Percentiles rank a stretch among this genome's conserved stretches.
phyloP scores from a whole-genome alignment of 2,113 vertebrate species.

The Girardinichthys multiradiatus region DNA sequence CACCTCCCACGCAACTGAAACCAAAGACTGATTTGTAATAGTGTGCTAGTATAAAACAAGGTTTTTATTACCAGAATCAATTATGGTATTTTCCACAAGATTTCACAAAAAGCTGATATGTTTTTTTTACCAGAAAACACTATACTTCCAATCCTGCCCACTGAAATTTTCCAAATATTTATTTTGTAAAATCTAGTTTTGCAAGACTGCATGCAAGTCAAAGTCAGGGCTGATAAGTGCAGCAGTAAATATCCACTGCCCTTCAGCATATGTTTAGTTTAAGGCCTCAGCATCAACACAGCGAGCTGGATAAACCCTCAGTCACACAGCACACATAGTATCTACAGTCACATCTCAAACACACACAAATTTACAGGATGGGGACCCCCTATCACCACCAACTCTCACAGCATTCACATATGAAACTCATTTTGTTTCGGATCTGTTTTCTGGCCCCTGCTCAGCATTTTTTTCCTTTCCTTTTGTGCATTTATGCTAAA shows the following conservation, averaged over 20 bases:
- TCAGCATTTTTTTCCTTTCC: slow-evolving; percentile 50
- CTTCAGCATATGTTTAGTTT: slow-evolving; percentile 90
- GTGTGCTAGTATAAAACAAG: too few relatives aligned
- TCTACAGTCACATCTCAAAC: slow-evolving; percentile 1
- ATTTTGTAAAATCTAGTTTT: slow-evolving; percentile 18
- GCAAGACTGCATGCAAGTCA: slow-evolving; percentile 22
- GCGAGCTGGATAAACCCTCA: slow-evolving; percentile 73
- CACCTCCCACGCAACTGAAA: too few relatives aligned
- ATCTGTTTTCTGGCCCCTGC: slow-evolving; percentile 71
- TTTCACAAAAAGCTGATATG: too few relatives aligned
- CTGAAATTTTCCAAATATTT: too few relatives aligned
- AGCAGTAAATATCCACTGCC: slow-evolving; percentile 78
- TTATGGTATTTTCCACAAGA: too few relatives aligned
- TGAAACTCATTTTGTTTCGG: slow-evolving; percentile 78
- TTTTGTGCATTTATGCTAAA: slow-evolving; percentile 12
- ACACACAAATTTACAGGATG: slow-evolving; percentile 10
- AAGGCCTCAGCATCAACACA: slow-evolving; percentile 73
- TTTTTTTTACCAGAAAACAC: too few relatives aligned
- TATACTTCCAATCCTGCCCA: too few relatives aligned
- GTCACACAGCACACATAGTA: slow-evolving; percentile 21
- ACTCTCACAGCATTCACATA: slow-evolving; percentile 71
- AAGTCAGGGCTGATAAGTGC: slow-evolving; percentile 34
- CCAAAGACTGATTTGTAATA: too few relatives aligned
- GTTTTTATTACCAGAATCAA: too few relatives aligned
- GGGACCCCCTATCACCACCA: slow-evolving; percentile 48